Evolutionary conservation across 2,797 vertebrate species (phyloP), one percentile per base, ranked within the genome.

Genomic region (Pangasius larnaudii): DNA sequence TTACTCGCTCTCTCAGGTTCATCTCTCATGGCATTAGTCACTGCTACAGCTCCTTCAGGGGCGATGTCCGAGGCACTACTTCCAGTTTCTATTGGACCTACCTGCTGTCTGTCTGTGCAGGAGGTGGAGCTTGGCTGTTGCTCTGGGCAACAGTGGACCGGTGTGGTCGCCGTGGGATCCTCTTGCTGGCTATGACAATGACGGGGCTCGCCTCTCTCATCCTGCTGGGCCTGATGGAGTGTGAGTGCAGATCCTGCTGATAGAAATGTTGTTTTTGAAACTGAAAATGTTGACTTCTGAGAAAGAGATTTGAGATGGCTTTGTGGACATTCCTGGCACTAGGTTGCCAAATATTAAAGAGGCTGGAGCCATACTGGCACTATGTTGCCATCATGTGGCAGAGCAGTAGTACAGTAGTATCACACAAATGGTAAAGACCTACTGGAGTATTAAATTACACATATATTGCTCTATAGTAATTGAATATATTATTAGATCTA

Each of bases 1-100:
- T 71, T 42, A 1, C 27, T 86, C 24, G 14, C 72, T 86, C 85
- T 67, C 72, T 65, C 95, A 98, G 97, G 74, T 98, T 98, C 91
- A 98, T 98, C 89, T 97, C 97, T 90, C 97, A 98, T 0, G 97
- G 97, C 93, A 97, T 98, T 80, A 96, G 96, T 93, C 97, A 98
- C 94, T 98, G 97, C 87, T 98, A 98, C 95, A 97, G 96, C 92
- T 97, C 97, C 11, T 97, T 97, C 93, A 95, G 97, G 0, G 94
- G 95, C 8, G 96, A 96, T 24, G 96, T 96, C 92, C 93, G 94
- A 93, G 97, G 96, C 91, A 94, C 94, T 0, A 91, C 94, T 88
- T 95, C 97, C 16, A 96, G 96, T 89, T 97, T 98, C 95, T 98
- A 97, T 89, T 95, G 97, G 95, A 96, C 95, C 0, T 97, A 97